phyloP scores from a whole-genome alignment of 2,797 vertebrate species.

The Pyrocephalus nanus region DNA sequence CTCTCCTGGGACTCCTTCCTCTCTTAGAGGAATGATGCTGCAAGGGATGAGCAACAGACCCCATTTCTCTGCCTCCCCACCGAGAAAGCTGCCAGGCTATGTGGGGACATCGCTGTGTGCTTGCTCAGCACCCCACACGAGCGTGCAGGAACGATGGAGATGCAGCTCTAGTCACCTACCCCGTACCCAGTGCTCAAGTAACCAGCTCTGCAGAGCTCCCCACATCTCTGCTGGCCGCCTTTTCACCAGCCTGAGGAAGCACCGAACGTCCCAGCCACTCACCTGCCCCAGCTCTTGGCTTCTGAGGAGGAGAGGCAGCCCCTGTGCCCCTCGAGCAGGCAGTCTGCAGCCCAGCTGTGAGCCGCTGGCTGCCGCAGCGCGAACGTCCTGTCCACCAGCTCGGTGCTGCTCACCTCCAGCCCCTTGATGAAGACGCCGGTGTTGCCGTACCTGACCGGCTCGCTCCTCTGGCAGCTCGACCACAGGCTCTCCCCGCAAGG shows the following conservation, averaged over 20 bases:
- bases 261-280: background rate
- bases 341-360: constrained; percentile 64
- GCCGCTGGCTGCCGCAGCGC: constrained; percentile 56
- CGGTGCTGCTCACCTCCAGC: constrained; percentile 86
- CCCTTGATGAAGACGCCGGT: constrained; percentile 84
- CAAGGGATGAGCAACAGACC: background rate
- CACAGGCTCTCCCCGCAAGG: constrained; percentile 73
- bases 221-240: background rate
- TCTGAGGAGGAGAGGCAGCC: constrained; percentile 51
- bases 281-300: constrained; percentile 82
- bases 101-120: background rate
- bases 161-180: background rate
- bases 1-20: background rate
- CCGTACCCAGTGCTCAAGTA: background rate
- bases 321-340: constrained; percentile 38
- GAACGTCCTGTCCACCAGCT: constrained; percentile 72
- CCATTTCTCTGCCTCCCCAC: background rate
- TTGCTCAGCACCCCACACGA: background rate
- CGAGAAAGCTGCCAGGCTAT: background rate
- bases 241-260: background rate
- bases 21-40: fast-evolving
- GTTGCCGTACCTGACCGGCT: constrained; percentile 79
- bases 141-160: background rate
- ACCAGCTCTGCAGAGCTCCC: background rate
- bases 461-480: constrained; percentile 76